Evolutionary conservation across 2,888 invertebrate genomes (phyloP).

Genomic region (Melinaea marsaeus): DNA sequence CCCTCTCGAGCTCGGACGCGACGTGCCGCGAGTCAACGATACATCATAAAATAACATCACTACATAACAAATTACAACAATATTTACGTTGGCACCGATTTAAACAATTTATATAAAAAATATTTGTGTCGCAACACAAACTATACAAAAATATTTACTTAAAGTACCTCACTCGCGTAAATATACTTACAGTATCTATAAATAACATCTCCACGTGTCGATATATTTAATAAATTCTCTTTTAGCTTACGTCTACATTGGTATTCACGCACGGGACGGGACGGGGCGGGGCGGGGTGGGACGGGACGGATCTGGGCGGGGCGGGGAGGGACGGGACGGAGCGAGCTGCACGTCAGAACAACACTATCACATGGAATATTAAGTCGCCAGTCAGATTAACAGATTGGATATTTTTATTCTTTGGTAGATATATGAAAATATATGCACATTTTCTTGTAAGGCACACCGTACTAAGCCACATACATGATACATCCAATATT

Average conservation of each 20-base stretch:
- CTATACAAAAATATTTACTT: conserved; percentile 74
- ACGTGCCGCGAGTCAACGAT: conserved; percentile 67
- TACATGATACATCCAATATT: conserved; percentile 14
- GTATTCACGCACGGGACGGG: conserved; percentile 54
- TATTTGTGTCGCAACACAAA: conserved; percentile 69
- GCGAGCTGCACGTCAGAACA: conserved; percentile 29
- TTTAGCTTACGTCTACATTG: conserved; percentile 51
- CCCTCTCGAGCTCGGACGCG: conserved; percentile 61
- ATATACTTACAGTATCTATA: conserved; percentile 66
- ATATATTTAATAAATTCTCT: conserved; percentile 62
- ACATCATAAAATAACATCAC: conserved; percentile 72
- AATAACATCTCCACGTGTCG: conserved; percentile 69
- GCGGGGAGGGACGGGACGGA: conserved; percentile 37
- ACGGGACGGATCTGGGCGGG: conserved; percentile 39
- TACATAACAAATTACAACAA: conserved; percentile 77
- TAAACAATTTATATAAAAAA: conserved; percentile 67
- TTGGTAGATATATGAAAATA: conserved; percentile 41
- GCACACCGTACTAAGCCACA: conserved; percentile 37
- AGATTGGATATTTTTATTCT: conserved; percentile 35
- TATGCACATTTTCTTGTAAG: conserved; percentile 28
- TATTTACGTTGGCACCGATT: conserved; percentile 77
- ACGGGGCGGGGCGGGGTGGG: conserved; percentile 42
- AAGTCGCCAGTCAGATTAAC: conserved; percentile 12
- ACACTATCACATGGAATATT: conserved; percentile 16
- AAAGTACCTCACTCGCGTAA: conserved; percentile 65